These are phyloP conservation scores for Semotilus atromaculatus DNA, from an alignment of 2,797 vertebrate genomes.

Conservation along the genomic window DNA sequence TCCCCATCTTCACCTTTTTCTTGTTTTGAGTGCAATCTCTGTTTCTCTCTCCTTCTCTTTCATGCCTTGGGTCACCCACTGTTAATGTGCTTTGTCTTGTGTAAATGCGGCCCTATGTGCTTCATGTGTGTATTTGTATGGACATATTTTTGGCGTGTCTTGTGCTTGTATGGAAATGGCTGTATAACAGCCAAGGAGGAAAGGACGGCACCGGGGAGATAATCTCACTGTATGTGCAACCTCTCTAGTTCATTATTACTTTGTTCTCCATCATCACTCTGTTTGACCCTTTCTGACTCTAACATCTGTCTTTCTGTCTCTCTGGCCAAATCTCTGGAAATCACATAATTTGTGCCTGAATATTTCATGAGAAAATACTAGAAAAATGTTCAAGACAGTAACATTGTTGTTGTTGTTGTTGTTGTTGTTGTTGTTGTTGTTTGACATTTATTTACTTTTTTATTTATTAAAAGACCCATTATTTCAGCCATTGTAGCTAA, in stretches of 20 bases:
- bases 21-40: conserved; percentile 34
- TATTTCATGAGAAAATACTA: not conserved
- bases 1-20: not conserved
- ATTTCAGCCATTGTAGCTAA: not conserved
- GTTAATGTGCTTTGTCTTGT: conserved; percentile 61
- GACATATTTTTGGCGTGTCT: conserved; percentile 62
- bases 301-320: not conserved
- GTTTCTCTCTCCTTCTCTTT: conserved; percentile 15
- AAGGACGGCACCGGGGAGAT: conserved; percentile 92
- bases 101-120: conserved; percentile 47
- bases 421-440: not conserved
- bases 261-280: conserved; percentile 2
- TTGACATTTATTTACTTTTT: not conserved
- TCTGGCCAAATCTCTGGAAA: not conserved
- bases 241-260: conserved; percentile 1
- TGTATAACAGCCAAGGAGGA: conserved; percentile 88
- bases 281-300: not conserved
- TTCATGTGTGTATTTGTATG: conserved; percentile 60
- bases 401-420: not conserved
- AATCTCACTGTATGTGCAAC: conserved; percentile 91
- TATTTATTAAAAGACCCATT: not conserved
- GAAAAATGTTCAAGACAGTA: not conserved
- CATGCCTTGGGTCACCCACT: conserved; percentile 33
- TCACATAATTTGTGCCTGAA: not conserved
- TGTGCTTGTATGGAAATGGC: conserved; percentile 65